phyloP scores from a whole-genome alignment of 2,113 vertebrate genomes.

The Myxocyprinus asiaticus region DNA sequence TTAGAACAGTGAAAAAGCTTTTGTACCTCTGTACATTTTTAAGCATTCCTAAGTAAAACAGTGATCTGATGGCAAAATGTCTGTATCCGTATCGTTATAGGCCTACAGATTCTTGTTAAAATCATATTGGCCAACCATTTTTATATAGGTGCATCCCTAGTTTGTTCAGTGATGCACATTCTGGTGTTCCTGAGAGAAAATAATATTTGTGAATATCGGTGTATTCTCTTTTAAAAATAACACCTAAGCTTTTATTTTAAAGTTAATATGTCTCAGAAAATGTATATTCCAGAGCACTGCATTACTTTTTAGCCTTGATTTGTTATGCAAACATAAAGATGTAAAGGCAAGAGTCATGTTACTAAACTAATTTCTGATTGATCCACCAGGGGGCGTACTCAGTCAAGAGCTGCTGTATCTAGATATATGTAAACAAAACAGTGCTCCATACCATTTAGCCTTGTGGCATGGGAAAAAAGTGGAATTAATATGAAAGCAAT shows the following conservation, averaged over 20 bases:
- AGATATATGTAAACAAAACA: background rate
- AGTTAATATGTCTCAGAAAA: background rate
- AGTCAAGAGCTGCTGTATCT: background rate
- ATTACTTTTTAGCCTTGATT: background rate
- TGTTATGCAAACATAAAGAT: no score
- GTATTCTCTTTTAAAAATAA: background rate
- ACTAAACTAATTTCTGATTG: background rate
- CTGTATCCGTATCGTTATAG: no score
- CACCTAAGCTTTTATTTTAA: background rate
- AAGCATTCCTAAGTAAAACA: no score
- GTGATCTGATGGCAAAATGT: no score
- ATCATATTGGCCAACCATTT: no score
- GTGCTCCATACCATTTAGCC: background rate
- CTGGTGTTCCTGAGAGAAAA: background rate
- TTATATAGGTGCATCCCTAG: no score
- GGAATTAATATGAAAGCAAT: background rate
- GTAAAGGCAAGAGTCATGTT: no score
- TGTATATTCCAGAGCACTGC: background rate
- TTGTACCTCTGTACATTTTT: no score
- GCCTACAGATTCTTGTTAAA: no score
- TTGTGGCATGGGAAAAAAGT: background rate
- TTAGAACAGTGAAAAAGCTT: no score
- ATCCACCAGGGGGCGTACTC: slow-evolving; percentile 4
- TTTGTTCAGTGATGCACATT: no score
- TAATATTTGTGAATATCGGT: background rate